Conservation (phyloP, 2,113 vertebrate species). For the Marmota flaviventris region DNA sequence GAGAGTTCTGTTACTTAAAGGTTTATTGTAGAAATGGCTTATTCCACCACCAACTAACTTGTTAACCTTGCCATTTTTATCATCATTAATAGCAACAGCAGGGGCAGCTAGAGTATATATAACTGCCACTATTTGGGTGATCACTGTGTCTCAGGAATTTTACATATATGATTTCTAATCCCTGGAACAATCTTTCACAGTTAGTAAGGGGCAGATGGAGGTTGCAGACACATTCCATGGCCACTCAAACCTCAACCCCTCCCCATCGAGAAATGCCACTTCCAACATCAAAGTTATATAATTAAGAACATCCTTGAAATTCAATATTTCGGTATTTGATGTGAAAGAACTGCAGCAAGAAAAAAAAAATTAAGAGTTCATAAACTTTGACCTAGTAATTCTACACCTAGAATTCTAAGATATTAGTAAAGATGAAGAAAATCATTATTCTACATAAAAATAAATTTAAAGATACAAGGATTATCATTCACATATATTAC, state of each 20-base stretch:
- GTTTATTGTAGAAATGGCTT: neutral
- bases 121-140: neutral
- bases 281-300: neutral
- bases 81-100: neutral
- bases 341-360: neutral
- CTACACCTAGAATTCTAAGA: neutral
- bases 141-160: neutral
- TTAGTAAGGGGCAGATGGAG: neutral
- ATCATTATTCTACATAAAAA: neutral
- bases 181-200: neutral
- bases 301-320: neutral
- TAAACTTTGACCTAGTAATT: neutral
- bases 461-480: neutral
- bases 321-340: neutral
- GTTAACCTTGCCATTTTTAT: neutral
- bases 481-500: neutral
- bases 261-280: fast-evolving
- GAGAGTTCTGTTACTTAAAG: neutral
- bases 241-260: neutral
- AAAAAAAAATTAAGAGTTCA: neutral
- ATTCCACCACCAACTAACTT: neutral
- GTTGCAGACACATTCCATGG: neutral
- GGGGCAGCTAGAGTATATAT: neutral
- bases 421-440: neutral
- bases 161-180: neutral